phyloP scores from a whole-genome alignment of 2,888 invertebrate genomes.

The Blastobasis lacticolella region DNA sequence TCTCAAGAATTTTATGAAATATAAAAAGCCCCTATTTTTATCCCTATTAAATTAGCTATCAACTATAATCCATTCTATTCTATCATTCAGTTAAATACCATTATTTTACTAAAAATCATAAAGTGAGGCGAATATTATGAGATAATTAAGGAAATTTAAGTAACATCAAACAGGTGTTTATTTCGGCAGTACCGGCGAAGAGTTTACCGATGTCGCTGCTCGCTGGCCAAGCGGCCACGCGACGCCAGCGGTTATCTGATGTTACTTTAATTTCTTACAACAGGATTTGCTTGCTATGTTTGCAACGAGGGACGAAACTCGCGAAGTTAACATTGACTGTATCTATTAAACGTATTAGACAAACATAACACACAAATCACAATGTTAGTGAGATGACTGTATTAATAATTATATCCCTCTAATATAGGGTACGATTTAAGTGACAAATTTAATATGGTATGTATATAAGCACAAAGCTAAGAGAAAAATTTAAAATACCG shows the following conservation, averaged over 20 bases:
- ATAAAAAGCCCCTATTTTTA: slow-evolving; percentile 54
- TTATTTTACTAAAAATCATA: slow-evolving; percentile 24
- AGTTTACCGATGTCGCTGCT: neutral
- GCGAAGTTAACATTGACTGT: too few relatives aligned
- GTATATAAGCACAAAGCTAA: slow-evolving; percentile 25
- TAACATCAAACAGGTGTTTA: neutral
- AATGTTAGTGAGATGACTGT: slow-evolving; percentile 10
- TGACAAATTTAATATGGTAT: slow-evolving; percentile 7
- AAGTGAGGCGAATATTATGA: neutral
- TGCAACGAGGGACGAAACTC: too few relatives aligned
- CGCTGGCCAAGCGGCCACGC: neutral
- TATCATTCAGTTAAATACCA: slow-evolving; percentile 52
- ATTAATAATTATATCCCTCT: slow-evolving; percentile 3
- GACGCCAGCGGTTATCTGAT: too few relatives aligned
- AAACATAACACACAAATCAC: neutral
- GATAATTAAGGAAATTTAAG: neutral
- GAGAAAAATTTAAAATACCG: slow-evolving; percentile 16
- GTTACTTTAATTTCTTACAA: too few relatives aligned
- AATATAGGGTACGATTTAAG: slow-evolving; percentile 5
- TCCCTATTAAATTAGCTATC: slow-evolving; percentile 64
- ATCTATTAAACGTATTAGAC: neutral
- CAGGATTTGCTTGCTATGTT: too few relatives aligned
- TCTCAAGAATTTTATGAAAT: slow-evolving; percentile 17
- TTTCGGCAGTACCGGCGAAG: neutral
- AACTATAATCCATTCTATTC: slow-evolving; percentile 57